Conservation (phyloP, 64 coral and sea anemone genomes). For the Pachyseris speciosa region DNA sequence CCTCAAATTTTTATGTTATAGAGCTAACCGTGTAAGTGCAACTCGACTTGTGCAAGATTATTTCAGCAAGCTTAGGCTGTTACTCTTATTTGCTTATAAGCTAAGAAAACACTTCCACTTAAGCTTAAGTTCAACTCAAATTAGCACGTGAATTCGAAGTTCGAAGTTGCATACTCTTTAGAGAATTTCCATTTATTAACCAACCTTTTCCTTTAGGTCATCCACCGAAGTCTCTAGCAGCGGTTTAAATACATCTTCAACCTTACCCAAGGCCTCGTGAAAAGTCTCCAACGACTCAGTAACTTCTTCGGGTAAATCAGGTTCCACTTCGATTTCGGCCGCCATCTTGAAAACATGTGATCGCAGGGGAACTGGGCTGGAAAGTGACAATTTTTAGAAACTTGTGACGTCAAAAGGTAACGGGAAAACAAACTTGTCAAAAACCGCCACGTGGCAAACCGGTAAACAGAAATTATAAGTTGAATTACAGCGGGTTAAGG, state of each 20-base stretch:
- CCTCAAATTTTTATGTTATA: no score
- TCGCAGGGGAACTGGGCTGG: not conserved
- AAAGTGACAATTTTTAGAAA: not conserved
- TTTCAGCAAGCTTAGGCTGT: no score
- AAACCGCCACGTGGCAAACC: not conserved
- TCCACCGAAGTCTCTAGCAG: conserved; percentile 70
- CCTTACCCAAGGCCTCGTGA: conserved; percentile 81
- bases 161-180: not conserved
- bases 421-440: not conserved
- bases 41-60: no score
- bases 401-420: not conserved
- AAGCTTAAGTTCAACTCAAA: no score
- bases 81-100: no score
- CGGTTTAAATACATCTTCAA: conserved; percentile 91
- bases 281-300: conserved; percentile 87
- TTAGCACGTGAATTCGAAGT: no score
- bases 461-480: not conserved
- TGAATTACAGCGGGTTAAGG: not conserved
- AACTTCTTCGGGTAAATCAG: conserved; percentile 92
- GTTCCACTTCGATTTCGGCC: conserved; percentile 62
- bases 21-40: no score
- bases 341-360: conserved; percentile 76
- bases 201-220: conserved; percentile 83
- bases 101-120: no score
- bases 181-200: not conserved